phyloP scores from a whole-genome alignment of 1,140 invertebrate species.

The Drosophila funebris region DNA sequence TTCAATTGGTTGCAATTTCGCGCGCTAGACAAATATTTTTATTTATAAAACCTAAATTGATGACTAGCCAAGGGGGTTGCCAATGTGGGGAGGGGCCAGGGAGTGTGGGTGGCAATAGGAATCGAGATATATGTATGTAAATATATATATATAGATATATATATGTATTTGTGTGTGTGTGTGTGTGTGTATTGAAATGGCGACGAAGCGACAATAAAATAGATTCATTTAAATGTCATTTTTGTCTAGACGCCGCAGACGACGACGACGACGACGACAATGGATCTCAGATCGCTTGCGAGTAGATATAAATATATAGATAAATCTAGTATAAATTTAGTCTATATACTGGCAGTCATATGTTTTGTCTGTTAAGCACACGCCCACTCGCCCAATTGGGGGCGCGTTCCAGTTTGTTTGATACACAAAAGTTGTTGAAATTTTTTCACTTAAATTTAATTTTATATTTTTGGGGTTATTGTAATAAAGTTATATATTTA shows the following conservation, averaged over 20 bases:
- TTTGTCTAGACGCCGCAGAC: constrained; percentile 72
- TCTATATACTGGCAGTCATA: not conserved
- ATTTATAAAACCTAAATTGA: constrained; percentile 71
- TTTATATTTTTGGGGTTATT: not conserved
- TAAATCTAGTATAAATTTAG: not conserved
- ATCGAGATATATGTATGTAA: not conserved
- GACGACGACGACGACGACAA: constrained; percentile 37
- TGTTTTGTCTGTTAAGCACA: constrained; percentile 11
- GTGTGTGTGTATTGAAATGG: constrained; percentile 33
- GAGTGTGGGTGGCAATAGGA: not conserved
- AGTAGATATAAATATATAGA: constrained; percentile 2
- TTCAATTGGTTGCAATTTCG: constrained; percentile 73
- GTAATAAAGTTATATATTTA: constrained; percentile 9
- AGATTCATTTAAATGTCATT: constrained; percentile 83
- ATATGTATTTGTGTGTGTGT: constrained; percentile 3
- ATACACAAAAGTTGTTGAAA: constrained; percentile 4
- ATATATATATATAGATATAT: constrained; percentile 16
- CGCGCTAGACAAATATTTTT: constrained; percentile 55
- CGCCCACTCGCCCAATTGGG: constrained; percentile 38
- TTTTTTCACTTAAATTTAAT: constrained; percentile 23
- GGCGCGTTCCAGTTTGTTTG: constrained; percentile 37
- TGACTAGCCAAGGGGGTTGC: constrained; percentile 13
- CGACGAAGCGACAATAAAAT: constrained; percentile 78
- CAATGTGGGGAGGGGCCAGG: not conserved
- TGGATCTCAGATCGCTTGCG: constrained; percentile 36